phyloP scores from a whole-genome alignment of 2,888 invertebrate species.

The Dicranocentrus wangi region DNA sequence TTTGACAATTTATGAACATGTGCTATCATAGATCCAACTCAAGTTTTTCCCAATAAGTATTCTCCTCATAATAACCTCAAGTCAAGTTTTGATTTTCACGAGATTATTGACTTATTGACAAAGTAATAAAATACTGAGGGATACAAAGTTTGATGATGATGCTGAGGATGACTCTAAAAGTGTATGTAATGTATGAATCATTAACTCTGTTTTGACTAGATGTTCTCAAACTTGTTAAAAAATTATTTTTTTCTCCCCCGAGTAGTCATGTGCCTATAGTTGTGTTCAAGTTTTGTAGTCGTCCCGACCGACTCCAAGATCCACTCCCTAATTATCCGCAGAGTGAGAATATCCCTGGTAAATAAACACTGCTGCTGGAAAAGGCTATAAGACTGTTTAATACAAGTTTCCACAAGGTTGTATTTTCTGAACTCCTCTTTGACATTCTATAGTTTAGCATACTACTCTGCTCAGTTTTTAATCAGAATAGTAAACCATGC shows the following conservation, averaged over 20 bases:
- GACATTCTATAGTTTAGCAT: too few species aligned
- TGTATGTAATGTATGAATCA: constrained; percentile 7
- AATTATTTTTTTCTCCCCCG: neutral
- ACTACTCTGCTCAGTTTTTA: too few species aligned
- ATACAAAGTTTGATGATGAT: constrained; percentile 3
- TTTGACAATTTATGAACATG: constrained; percentile 25
- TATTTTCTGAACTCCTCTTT: too few species aligned
- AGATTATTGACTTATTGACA: constrained; percentile 52
- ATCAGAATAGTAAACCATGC: too few species aligned
- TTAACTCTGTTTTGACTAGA: constrained; percentile 41
- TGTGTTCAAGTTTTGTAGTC: too few species aligned
- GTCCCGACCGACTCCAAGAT: neutral
- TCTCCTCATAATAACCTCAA: neutral
- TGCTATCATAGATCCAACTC: constrained; percentile 20
- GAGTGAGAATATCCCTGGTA: too few species aligned
- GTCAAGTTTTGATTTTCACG: constrained; percentile 19
- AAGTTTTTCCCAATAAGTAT: neutral
- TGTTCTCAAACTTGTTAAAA: constrained; percentile 38
- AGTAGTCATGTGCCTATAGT: too few species aligned
- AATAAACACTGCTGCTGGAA: too few species aligned
- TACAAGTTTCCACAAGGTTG: too few species aligned
- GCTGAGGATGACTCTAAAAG: neutral
- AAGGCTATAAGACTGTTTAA: too few species aligned
- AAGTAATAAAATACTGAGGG: constrained; percentile 41
- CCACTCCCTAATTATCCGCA: constrained; percentile 1